A percentile compares a stretch with the other conserved stretches of the same genome.
phyloP scores from a whole-genome alignment of 2,113 vertebrate genomes.

The Aix galericulata region DNA sequence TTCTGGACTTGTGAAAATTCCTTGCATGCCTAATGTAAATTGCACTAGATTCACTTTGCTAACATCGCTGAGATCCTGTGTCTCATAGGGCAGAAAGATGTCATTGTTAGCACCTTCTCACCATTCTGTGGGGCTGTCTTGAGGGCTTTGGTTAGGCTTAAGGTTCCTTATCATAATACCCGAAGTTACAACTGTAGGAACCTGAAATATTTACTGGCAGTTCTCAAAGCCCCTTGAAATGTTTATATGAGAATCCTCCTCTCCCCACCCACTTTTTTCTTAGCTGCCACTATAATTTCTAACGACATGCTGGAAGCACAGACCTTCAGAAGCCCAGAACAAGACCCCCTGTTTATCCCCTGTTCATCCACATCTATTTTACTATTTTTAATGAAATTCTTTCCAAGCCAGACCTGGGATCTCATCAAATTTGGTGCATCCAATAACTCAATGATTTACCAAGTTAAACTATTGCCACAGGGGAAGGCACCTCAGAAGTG shows the following conservation, averaged over 20 bases:
- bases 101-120: background rate
- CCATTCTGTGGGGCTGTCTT: accelerated
- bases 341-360: background rate
- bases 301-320: background rate
- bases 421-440: background rate
- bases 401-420: background rate
- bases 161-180: accelerated
- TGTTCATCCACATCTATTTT: background rate
- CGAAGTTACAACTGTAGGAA: background rate
- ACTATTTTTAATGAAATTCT: background rate
- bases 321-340: background rate
- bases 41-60: background rate
- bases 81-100: background rate
- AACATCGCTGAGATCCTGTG: background rate
- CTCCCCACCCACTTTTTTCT: background rate
- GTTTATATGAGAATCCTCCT: background rate
- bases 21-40: background rate
- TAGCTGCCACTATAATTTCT: background rate
- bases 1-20: background rate
- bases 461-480: background rate
- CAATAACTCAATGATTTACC: background rate
- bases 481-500: background rate
- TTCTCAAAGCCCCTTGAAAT: background rate
- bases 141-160: background rate
- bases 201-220: background rate